These are phyloP conservation scores for Rhamphomyia laevipes DNA, from an alignment of 2,888 invertebrate species.

Conservation along the genomic window DNA sequence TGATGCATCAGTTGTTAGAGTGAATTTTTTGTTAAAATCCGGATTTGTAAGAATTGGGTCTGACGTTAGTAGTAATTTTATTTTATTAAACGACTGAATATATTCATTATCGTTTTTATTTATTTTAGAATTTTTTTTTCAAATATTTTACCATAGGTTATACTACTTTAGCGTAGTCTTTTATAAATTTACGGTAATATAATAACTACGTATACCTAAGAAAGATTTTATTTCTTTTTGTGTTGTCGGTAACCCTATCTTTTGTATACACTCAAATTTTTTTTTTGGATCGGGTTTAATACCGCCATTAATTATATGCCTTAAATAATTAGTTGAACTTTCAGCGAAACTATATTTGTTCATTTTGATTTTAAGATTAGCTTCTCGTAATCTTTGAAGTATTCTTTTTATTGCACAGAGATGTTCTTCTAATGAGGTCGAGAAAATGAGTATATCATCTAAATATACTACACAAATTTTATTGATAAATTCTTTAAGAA, in stretches of 20 bases:
- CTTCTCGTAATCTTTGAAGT: conserved; percentile 6
- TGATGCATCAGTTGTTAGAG: conserved; percentile 3
- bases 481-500: conserved; percentile 10
- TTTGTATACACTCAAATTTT: conserved; percentile 2
- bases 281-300: conserved; percentile 11
- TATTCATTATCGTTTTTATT: not conserved
- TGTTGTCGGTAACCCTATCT: conserved; percentile 8
- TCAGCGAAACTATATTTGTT: conserved; percentile 12
- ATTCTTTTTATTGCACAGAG: conserved; percentile 6
- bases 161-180: conserved; percentile 4
- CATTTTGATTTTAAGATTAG: conserved; percentile 9
- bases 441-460: conserved; percentile 13
- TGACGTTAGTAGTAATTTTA: not conserved
- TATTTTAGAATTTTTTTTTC: conserved; percentile 3
- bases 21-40: conserved; percentile 3
- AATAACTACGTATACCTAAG: conserved; percentile 11
- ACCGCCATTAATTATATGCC: conserved; percentile 10
- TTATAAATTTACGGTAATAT: conserved; percentile 7
- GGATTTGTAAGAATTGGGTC: conserved; percentile 2
- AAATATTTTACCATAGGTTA: conserved; percentile 1
- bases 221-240: conserved; percentile 13
- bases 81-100: conserved; percentile 1
- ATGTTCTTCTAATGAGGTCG: conserved; percentile 11
- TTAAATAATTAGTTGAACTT: conserved; percentile 9
- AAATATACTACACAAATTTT: conserved; percentile 11